A percentile compares a stretch with the other conserved stretches of the same genome.
Conservation (phyloP, 2,888 invertebrate species). For the Lepidocyrtoides sp. region DNA sequence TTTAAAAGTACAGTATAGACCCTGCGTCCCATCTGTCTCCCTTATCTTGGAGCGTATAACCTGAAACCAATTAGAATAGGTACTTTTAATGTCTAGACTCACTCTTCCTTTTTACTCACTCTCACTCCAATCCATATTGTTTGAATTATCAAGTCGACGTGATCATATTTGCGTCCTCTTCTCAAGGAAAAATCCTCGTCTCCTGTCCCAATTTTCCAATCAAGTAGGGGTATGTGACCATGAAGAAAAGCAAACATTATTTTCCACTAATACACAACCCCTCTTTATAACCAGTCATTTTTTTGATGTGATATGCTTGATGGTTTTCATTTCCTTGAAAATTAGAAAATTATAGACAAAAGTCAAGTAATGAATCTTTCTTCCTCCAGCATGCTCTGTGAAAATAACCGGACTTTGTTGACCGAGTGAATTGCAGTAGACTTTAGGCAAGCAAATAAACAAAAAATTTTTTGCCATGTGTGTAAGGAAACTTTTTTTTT, state of each 20-base stretch:
- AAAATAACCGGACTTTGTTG: neutral
- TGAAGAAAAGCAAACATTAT: slow-evolving; percentile 1
- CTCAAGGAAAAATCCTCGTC: slow-evolving; percentile 57
- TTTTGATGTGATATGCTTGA: neutral
- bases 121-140: slow-evolving; percentile 58
- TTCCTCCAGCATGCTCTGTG: neutral
- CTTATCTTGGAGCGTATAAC: slow-evolving; percentile 22
- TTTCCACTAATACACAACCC: neutral
- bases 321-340: slow-evolving; percentile 52
- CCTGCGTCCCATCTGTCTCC: slow-evolving; percentile 66
- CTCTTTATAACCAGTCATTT: neutral
- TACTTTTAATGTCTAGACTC: slow-evolving; percentile 68
- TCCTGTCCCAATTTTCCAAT: slow-evolving; percentile 77
- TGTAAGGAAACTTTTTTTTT: neutral
- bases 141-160: slow-evolving; percentile 63
- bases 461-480: slow-evolving; percentile 5
- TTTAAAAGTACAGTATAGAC: neutral
- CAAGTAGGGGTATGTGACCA: slow-evolving; percentile 34
- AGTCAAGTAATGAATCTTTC: slow-evolving; percentile 27
- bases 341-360: slow-evolving; percentile 45
- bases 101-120: neutral
- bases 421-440: neutral
- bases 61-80: slow-evolving; percentile 74
- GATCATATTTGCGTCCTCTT: slow-evolving; percentile 45
- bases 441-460: neutral